Percentiles rank a stretch among this genome's conserved stretches.
Conservation (phyloP, 2,888 invertebrate genomes). For the Hydropsyche betteni region DNA sequence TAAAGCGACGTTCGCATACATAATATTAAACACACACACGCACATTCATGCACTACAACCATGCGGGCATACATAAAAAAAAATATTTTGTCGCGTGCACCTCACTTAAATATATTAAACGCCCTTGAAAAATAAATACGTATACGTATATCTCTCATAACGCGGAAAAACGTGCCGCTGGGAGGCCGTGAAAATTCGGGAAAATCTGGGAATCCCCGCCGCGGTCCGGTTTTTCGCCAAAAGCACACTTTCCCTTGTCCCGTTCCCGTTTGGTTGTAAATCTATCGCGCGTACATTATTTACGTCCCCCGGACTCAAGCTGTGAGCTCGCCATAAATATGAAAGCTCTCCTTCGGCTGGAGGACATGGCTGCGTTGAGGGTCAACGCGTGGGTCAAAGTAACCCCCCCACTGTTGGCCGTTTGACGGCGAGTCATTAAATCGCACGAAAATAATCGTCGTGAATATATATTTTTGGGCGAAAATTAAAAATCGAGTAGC, state of each 20-base stretch:
- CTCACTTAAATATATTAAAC: too few relatives aligned
- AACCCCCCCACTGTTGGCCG: too few relatives aligned
- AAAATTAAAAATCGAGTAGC: not conserved
- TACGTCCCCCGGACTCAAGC: slow-evolving; percentile 49
- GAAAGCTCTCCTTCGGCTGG: slow-evolving; percentile 41
- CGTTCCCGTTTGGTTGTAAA: slow-evolving; percentile 46
- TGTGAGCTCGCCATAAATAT: slow-evolving; percentile 51
- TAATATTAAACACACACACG: too few relatives aligned
- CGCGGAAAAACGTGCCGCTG: not conserved
- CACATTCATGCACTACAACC: too few relatives aligned
- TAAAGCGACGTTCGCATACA: too few relatives aligned
- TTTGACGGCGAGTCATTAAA: too few relatives aligned
- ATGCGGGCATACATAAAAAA: too few relatives aligned
- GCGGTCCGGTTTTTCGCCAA: not conserved
- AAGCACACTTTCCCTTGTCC: not conserved
- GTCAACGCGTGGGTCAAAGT: not conserved
- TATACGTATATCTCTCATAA: too few relatives aligned
- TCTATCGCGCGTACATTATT: slow-evolving; percentile 50
- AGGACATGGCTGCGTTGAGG: not conserved
- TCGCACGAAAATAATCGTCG: too few relatives aligned
- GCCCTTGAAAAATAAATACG: too few relatives aligned
- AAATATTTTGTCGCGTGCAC: too few relatives aligned
- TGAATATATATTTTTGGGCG: too few relatives aligned
- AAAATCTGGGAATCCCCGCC: not conserved
- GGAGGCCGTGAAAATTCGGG: not conserved